Conservation (phyloP, 2,797 vertebrate genomes). For the Hipposideros larvatus region DNA sequence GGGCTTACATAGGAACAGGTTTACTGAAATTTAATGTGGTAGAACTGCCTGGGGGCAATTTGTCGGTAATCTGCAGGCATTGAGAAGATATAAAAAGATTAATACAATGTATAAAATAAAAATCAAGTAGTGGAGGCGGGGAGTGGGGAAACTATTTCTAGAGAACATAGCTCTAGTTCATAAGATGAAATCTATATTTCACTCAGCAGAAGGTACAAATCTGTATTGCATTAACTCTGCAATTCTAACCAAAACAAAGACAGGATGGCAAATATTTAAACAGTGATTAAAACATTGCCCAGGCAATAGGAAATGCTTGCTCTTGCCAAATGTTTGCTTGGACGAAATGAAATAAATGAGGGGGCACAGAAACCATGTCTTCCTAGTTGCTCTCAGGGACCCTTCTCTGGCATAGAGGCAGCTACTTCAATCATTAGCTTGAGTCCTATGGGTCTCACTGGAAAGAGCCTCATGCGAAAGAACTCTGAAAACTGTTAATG, state of each 20-base stretch:
- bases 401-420: background rate
- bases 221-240: constrained; percentile 72
- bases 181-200: constrained; percentile 67
- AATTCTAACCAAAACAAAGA: constrained; percentile 76
- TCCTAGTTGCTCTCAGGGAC: constrained; percentile 43
- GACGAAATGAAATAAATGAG: constrained; percentile 67
- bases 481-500: constrained; percentile 41
- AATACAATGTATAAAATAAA: constrained; percentile 45
- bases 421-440: background rate
- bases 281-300: constrained; percentile 72
- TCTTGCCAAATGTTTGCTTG: constrained; percentile 75
- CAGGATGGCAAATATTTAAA: constrained; percentile 80
- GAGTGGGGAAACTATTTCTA: constrained; percentile 6
- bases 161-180: constrained; percentile 10
- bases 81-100: constrained; percentile 62
- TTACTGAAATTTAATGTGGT: constrained; percentile 52
- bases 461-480: constrained; percentile 38
- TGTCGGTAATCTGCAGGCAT: constrained; percentile 9
- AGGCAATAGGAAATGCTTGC: constrained; percentile 72
- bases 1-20: background rate
- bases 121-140: constrained; percentile 1
- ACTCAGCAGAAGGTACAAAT: constrained; percentile 65
- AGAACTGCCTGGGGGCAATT: background rate
- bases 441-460: background rate
- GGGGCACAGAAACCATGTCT: background rate